phyloP scores from a whole-genome alignment of 1,140 invertebrate genomes.

The Hesperophylax magnus region DNA sequence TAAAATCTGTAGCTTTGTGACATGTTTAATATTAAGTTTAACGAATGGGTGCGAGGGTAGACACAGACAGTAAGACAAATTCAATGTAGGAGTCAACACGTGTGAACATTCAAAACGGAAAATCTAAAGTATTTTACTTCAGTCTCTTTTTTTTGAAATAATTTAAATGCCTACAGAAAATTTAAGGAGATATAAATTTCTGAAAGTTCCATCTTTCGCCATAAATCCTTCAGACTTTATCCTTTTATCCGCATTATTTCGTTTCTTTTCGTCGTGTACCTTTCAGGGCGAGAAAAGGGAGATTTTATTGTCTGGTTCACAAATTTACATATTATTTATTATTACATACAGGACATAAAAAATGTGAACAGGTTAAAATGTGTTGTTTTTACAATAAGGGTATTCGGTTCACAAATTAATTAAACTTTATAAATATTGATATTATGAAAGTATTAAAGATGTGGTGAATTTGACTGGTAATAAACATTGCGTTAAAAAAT shows the following conservation, averaged over 20 bases:
- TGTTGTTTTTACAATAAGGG: no score
- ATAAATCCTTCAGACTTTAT: conserved; percentile 57
- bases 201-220: conserved; percentile 38
- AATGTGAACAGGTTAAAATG: no score
- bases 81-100: not conserved
- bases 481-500: no score
- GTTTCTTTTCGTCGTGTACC: conserved; percentile 37
- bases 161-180: conserved; percentile 28
- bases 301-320: not conserved
- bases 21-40: no score
- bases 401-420: no score
- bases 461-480: no score
- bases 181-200: conserved; percentile 41
- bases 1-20: no score
- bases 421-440: no score
- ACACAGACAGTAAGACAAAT: not conserved
- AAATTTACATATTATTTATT: no score
- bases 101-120: not conserved
- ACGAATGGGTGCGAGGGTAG: no score
- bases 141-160: conserved; percentile 16
- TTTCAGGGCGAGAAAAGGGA: not conserved
- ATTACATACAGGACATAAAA: no score
- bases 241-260: conserved; percentile 53
- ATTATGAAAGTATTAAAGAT: no score
- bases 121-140: not conserved